Conservation (phyloP, 1,140 invertebrate species). For the Sitobion miscanthi region DNA sequence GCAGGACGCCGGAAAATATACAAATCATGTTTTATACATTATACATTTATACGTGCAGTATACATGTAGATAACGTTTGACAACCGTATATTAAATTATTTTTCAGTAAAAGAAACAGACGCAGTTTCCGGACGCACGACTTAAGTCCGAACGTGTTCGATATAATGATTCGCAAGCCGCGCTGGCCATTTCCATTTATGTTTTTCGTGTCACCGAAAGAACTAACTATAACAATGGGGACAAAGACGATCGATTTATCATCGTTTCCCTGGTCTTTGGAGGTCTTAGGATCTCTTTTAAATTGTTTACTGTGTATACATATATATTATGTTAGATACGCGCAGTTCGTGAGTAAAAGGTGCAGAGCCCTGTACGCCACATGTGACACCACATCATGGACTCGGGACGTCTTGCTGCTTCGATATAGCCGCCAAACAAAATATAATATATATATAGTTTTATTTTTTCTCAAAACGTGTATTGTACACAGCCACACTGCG, state of each 20-base stretch:
- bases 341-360: not conserved
- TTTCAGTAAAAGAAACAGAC: not conserved
- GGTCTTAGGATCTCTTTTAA: not conserved
- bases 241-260: constrained; percentile 25
- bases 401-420: not conserved
- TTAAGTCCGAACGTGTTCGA: not conserved
- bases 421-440: not conserved
- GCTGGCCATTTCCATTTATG: not conserved
- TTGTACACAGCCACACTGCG: not conserved
- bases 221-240: not conserved
- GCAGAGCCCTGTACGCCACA: not conserved
- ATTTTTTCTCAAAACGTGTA: not conserved
- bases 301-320: not conserved
- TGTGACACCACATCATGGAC: not conserved
- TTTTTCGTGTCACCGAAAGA: not conserved
- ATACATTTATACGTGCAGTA: not conserved
- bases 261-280: not conserved
- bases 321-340: not conserved
- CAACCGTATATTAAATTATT: not conserved
- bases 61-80: not conserved
- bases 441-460: not conserved
- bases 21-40: not conserved
- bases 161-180: not conserved
- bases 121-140: not conserved
- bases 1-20: not conserved